phyloP scores from a whole-genome alignment of 2,888 invertebrate species.

The Caenorhabditis imperialis region DNA sequence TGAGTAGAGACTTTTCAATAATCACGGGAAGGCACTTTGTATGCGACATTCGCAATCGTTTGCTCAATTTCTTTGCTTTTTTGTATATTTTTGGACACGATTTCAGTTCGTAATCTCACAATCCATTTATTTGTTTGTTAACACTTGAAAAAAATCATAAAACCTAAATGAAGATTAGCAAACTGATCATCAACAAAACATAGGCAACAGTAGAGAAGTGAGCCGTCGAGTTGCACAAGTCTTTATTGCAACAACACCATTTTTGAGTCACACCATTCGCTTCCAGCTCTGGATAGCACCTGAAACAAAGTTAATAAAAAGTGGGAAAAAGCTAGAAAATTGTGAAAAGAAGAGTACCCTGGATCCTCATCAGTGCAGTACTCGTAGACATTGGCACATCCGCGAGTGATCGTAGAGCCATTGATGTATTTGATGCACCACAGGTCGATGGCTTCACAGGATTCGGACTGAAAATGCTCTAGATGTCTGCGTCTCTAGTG shows the following conservation, averaged over 20 bases:
- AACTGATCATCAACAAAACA: not conserved
- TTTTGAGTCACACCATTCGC: constrained; percentile 25
- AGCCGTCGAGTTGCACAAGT: constrained; percentile 35
- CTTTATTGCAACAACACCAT: constrained; percentile 43
- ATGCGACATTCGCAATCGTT: constrained; percentile 42
- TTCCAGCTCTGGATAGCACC: constrained; percentile 35
- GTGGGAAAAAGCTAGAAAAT: too few relatives aligned
- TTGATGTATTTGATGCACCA: constrained; percentile 56
- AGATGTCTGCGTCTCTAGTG: too few relatives aligned
- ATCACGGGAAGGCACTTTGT: constrained; percentile 31
- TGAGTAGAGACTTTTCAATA: too few relatives aligned
- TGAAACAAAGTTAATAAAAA: not conserved
- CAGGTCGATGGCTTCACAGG: constrained; percentile 36
- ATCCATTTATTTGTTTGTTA: constrained; percentile 1
- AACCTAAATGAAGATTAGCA: not conserved
- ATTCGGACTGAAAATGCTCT: constrained; percentile 22
- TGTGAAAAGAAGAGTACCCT: too few relatives aligned
- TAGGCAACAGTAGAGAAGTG: not conserved
- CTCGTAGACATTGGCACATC: constrained; percentile 51
- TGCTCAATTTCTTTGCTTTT: not conserved
- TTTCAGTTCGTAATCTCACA: not conserved
- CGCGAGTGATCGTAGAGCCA: constrained; percentile 35
- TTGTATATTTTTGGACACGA: not conserved
- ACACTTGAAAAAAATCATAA: too few relatives aligned
- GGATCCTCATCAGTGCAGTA: constrained; percentile 51